Percentiles rank a stretch among this genome's conserved stretches.
Evolutionary conservation across 2,113 vertebrate species (phyloP).

Genomic region (Columba janthina): DNA sequence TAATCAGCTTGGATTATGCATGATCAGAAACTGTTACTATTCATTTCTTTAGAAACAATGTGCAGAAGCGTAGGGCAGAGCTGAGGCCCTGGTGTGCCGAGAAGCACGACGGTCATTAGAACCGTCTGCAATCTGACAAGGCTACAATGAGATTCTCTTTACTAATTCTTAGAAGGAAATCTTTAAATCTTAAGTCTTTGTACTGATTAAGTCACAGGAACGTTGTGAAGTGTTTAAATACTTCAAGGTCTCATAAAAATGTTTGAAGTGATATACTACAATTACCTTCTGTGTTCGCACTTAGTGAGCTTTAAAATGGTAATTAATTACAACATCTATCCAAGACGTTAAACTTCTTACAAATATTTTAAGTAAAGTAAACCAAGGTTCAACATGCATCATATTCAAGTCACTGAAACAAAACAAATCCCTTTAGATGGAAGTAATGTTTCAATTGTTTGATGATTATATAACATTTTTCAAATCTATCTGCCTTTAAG

Average conservation of each 20-base stretch:
- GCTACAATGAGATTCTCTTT: background rate
- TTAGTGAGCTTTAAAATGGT: background rate
- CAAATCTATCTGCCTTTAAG: background rate
- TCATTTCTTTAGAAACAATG: background rate
- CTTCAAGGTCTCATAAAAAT: background rate
- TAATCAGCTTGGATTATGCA: conserved; percentile 2
- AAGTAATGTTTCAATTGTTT: background rate
- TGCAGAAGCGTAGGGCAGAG: background rate
- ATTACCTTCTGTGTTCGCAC: background rate
- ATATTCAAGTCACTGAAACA: background rate
- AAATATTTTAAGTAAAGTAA: background rate
- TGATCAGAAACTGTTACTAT: background rate
- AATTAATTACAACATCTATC: background rate
- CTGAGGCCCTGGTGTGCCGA: background rate
- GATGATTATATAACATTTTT: background rate
- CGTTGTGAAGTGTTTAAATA: background rate
- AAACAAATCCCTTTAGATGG: background rate
- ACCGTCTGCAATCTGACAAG: background rate
- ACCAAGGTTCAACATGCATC: background rate
- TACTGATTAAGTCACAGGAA: background rate
- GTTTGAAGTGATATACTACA: background rate
- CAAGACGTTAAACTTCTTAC: background rate
- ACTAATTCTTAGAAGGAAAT: background rate
- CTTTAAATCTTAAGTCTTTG: background rate
- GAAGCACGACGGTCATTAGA: no score